Conservation (phyloP, 2,797 vertebrate genomes). For the Megalops cyprinoides region DNA sequence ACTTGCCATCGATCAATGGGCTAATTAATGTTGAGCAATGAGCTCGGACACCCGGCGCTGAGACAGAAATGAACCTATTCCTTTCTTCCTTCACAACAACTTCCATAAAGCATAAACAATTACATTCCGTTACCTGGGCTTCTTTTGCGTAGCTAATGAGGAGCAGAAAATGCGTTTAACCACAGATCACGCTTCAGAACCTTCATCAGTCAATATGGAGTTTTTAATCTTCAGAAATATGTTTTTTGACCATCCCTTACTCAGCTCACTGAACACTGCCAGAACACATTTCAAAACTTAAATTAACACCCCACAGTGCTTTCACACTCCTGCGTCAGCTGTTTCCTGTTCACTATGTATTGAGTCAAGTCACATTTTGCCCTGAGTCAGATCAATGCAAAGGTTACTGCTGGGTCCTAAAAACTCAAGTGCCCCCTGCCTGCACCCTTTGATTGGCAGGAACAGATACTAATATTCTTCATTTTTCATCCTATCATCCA, state of each 20-base stretch:
- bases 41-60: slow-evolving; percentile 10
- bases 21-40: slow-evolving; percentile 57
- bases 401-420: slow-evolving; percentile 48
- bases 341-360: slow-evolving; percentile 10
- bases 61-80: not conserved
- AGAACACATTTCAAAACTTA: too few species aligned
- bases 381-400: slow-evolving; percentile 44
- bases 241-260: too few species aligned
- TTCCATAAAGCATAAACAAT: too few species aligned
- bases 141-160: not conserved
- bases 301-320: too few species aligned
- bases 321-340: not conserved
- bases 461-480: slow-evolving; percentile 37
- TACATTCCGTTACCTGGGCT: not conserved
- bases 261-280: too few species aligned
- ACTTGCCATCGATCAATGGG: slow-evolving; percentile 55
- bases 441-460: slow-evolving; percentile 43
- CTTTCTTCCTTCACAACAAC: not conserved
- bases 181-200: not conserved
- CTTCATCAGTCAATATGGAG: not conserved
- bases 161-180: not conserved
- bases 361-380: slow-evolving; percentile 45
- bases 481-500: slow-evolving; percentile 45
- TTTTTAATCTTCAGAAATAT: too few species aligned
- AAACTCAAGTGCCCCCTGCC: not conserved